Base-by-base conservation (phyloP, 2,113 vertebrate species). In the Eptesicus fuscus region DNA sequence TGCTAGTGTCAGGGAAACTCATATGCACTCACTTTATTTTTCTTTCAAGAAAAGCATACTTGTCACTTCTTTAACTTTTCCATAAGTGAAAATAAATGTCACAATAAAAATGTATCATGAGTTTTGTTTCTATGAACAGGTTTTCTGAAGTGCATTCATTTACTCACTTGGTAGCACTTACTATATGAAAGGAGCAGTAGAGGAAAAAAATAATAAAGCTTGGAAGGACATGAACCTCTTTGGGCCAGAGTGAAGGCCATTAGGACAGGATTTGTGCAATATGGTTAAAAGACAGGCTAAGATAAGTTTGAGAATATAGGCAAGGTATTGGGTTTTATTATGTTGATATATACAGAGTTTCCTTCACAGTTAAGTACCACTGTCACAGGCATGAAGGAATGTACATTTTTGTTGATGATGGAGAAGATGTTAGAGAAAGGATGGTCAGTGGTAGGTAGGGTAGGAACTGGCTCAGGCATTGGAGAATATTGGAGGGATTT, bases 11-110 rank as follows among this genome's bases (percentile, higher is more conserved):
- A 7, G 71, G 30, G 20, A 83, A 88, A 76, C 5, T 30, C 35
- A 74, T 53, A 83, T 30, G 7, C 14, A 80, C 20, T 94, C 53
- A 23, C 9, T 82, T 53, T 22, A 42, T 59, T 88, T 84, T 84
- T 94, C 16, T 42, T 61, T 88, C 51, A 61, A 47, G 10, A 30
- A 69, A 63, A 71, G 3, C 20, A 80, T 20, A 61, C 5, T 53
- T 42, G 12, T 53, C 22, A 90, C 30, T 76, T 76, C 61, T 79
- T 95, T 73, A 80, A 30, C 56, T 49, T 95, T 83, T 22, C 51
- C 1, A 3, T 76, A 76, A 76, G 25, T 47, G 23, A 90, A 74
- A 90, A 83, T 79, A 61, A 37, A 71, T 65, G 79, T 83, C 10
- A 16, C 76, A 23, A 22, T 90, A 4, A 42, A 70, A 94, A 85